Conservation (phyloP, 1,140 invertebrate species). For the Brachionus angularis region DNA sequence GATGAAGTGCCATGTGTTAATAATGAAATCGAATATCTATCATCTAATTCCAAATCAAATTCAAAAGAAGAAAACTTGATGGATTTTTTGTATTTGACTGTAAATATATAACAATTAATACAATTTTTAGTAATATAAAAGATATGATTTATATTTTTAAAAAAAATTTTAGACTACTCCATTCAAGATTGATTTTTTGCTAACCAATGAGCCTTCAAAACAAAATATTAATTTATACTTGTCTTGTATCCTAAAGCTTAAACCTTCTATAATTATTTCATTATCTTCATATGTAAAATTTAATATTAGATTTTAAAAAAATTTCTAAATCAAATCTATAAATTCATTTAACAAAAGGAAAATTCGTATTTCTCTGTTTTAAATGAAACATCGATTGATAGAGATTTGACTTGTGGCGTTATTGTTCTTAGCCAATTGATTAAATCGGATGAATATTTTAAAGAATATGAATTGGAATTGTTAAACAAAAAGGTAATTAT, state of each 20-base stretch:
- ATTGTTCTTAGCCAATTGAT: slow-evolving; percentile 13
- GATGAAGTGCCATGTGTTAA: not conserved
- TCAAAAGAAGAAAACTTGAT: not conserved
- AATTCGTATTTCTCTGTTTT: slow-evolving; percentile 25
- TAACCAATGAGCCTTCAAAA: slow-evolving; percentile 3
- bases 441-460: slow-evolving; percentile 3
- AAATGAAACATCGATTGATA: slow-evolving; percentile 29
- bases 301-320: too few species aligned
- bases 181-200: slow-evolving; percentile 18
- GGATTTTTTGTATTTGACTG: slow-evolving; percentile 4
- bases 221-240: slow-evolving; percentile 35
- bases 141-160: too few species aligned
- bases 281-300: not conserved
- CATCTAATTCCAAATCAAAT: slow-evolving; percentile 21
- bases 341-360: not conserved
- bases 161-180: slow-evolving; percentile 29
- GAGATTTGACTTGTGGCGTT: slow-evolving; percentile 17
- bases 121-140: not conserved
- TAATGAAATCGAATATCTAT: slow-evolving; percentile 4
- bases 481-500: slow-evolving; percentile 25
- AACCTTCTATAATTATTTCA: slow-evolving; percentile 33
- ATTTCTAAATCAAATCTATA: not conserved
- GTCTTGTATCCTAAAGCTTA: slow-evolving; percentile 2
- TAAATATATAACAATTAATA: not conserved
- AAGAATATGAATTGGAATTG: slow-evolving; percentile 21